These are phyloP conservation scores for Thaumatotibia leucotreta DNA, from an alignment of 1,140 invertebrate genomes.

Conservation along the genomic window DNA sequence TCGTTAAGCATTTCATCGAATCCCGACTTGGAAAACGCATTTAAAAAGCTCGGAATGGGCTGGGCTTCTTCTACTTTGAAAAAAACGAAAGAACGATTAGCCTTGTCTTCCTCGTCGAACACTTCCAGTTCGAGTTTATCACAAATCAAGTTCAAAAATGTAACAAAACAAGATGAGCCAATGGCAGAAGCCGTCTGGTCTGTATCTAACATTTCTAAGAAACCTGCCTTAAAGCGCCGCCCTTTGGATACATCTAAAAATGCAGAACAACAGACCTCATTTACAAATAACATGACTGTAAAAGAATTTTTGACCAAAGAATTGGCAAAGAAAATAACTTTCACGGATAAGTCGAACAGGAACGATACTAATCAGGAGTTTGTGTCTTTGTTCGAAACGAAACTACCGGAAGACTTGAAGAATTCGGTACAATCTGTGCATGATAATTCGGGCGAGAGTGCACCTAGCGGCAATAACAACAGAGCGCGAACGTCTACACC, in stretches of 20 bases:
- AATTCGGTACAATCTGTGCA: conserved; percentile 29
- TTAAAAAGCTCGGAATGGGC: conserved; percentile 78
- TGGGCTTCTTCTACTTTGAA: conserved; percentile 82
- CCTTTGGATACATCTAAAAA: conserved; percentile 40
- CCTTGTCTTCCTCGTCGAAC: conserved; percentile 79
- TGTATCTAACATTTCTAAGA: conserved; percentile 32
- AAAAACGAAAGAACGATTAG: conserved; percentile 81
- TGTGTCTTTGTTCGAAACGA: conserved; percentile 60
- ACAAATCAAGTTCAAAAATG: conserved; percentile 52
- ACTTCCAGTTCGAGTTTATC: conserved; percentile 71
- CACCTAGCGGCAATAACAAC: conserved; percentile 33
- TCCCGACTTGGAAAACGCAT: conserved; percentile 77
- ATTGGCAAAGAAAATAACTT: conserved; percentile 64
- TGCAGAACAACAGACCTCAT: conserved; percentile 54
- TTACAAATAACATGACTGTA: conserved; percentile 60
- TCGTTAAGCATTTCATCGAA: conserved; percentile 65
- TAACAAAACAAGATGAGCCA: conserved; percentile 42
- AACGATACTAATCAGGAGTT: conserved; percentile 53
- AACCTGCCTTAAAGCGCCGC: conserved; percentile 20
- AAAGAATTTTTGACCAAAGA: conserved; percentile 65
- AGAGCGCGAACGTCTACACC: conserved; percentile 76
- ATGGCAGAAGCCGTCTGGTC: conserved; percentile 44
- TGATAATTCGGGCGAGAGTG: conserved; percentile 34
- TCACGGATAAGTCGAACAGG: conserved; percentile 49
- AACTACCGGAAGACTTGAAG: conserved; percentile 61